Evolutionary conservation across 2,797 vertebrate species (phyloP).

Genomic region (Miichthys miiuy): DNA sequence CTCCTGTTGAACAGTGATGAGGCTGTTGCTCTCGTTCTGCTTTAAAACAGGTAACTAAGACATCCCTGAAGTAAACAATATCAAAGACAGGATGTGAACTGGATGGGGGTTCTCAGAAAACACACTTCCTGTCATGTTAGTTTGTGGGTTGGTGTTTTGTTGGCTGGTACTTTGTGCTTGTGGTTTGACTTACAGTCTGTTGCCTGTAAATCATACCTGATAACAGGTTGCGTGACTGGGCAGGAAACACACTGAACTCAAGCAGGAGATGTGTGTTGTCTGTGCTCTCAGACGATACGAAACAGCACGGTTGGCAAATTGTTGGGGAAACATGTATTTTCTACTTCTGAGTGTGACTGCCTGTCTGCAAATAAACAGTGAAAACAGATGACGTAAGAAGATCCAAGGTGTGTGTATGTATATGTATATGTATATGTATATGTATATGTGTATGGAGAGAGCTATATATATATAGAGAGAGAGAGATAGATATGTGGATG

Average conservation of each 20-base stretch:
- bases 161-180: too few relatives aligned
- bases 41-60: too few relatives aligned
- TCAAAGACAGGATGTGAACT: too few relatives aligned
- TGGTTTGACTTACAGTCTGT: neutral
- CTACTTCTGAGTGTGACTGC: neutral
- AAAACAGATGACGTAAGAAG: constrained; percentile 16
- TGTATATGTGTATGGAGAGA: too few relatives aligned
- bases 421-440: too few relatives aligned
- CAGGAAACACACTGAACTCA: neutral
- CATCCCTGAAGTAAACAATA: too few relatives aligned
- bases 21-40: neutral
- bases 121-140: too few relatives aligned
- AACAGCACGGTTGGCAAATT: neutral
- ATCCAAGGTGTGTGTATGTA: neutral
- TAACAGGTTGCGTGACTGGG: neutral
- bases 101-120: too few relatives aligned
- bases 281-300: too few relatives aligned
- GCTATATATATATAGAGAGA: too few relatives aligned
- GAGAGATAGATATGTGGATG: neutral
- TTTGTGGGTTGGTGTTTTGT: too few relatives aligned
- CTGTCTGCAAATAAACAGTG: neutral
- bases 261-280: too few relatives aligned
- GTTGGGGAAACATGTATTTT: neutral
- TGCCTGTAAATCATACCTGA: neutral
- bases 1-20: neutral